Evolutionary conservation across 2,797 vertebrate genomes (phyloP), one percentile per base, ranked within the genome.

Genomic region (Diceros bicornis): DNA sequence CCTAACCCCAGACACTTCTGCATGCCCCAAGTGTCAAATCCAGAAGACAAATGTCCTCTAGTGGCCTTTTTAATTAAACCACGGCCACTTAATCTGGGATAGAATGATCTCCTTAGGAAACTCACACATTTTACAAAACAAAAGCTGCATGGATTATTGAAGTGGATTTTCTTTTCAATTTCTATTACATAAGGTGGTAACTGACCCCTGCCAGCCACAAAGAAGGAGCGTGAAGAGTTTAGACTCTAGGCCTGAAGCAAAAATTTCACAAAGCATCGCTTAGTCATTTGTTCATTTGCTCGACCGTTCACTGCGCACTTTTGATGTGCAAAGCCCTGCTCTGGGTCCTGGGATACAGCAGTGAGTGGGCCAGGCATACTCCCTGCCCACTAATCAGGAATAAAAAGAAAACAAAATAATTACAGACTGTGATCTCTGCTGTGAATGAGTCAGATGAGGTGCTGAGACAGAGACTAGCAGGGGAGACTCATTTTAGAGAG

Each of bases 41-140:
- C 64, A 64, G n/a, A 83, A 94, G 86, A 85, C 23, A 97, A 52
- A 97, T 52, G 77, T 66, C 59, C 59, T 89, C 75, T 25, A 25
- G 37, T 13, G 25, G 37, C 23, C 81, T 74, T 95, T 94, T 71
- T 17, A 74, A 94, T 78, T 85, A 96, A 93, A 29, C 37, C 29
- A 59, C 1, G 25, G 81, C 34, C 10, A n/a, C 25, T 95, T 74
- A 88, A 69, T 88, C 88, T 62, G 32, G 66, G 37, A 37, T 25
- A 92, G 72, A 89, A 91, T 37, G 44, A 89, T 89, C 66, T 95
- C 74, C 72, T 84, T 85, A 59, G 92, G 37, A 91, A 96, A 68
- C 3, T 18, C 52, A 87, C 18, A 61, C 10, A 41, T 77, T 74
- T 64, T 81, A 89, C 23, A 79, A 91, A 52, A 81, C 64, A 84